Evolutionary conservation across 2,888 invertebrate species (phyloP).

Genomic region (Isoperla grammatica): DNA sequence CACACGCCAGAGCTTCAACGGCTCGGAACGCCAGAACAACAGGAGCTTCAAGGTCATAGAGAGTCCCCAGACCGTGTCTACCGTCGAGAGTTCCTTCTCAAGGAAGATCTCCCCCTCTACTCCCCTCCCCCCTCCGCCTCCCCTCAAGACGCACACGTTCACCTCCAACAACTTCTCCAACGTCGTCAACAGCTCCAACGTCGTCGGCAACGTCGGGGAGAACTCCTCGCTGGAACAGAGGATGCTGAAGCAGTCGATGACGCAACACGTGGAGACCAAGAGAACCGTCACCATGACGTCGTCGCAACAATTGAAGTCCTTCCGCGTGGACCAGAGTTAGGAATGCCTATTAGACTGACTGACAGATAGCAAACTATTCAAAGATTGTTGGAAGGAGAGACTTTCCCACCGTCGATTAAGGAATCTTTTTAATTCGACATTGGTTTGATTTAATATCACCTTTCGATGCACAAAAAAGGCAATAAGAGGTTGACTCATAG

Average conservation of each 20-base stretch:
- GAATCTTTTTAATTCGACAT: too few species aligned
- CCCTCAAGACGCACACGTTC: slow-evolving; percentile 50
- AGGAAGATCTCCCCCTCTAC: slow-evolving; percentile 49
- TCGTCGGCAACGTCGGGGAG: slow-evolving; percentile 43
- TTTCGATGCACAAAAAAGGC: not conserved
- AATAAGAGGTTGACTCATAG: too few species aligned
- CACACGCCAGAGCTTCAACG: slow-evolving; percentile 2
- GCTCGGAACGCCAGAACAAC: not conserved
- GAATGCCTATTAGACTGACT: not conserved
- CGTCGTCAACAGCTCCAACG: slow-evolving; percentile 42
- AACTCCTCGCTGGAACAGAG: slow-evolving; percentile 58
- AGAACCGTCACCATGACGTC: slow-evolving; percentile 59
- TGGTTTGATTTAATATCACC: not conserved
- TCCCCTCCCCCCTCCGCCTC: slow-evolving; percentile 43
- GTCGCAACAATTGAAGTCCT: slow-evolving; percentile 39
- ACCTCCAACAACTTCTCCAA: slow-evolving; percentile 48
- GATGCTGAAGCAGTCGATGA: slow-evolving; percentile 57
- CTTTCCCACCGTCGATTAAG: not conserved
- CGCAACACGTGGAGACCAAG: slow-evolving; percentile 61
- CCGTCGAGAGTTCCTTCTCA: slow-evolving; percentile 42
- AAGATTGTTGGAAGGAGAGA: not conserved
- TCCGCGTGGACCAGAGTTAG: slow-evolving; percentile 34
- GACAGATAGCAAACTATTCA: not conserved
- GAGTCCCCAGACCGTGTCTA: not conserved
- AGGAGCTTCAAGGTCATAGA: slow-evolving; percentile 2